Evolutionary conservation across 2,797 vertebrate species (phyloP).

Genomic region (Sus cebifrons): DNA sequence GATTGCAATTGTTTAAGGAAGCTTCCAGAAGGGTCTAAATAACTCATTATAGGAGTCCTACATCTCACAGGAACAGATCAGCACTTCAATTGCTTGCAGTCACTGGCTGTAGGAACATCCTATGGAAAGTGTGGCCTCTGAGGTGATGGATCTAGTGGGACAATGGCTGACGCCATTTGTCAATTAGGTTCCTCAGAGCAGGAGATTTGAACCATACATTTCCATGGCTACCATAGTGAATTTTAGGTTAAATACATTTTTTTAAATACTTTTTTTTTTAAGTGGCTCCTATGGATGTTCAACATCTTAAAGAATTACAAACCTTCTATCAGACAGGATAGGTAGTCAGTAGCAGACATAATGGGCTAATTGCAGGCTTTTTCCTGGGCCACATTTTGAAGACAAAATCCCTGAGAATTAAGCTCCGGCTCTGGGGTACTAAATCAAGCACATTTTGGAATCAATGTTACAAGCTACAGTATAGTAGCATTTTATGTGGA

Average conservation of each 20-base stretch:
- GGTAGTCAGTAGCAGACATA: neutral
- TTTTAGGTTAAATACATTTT: neutral
- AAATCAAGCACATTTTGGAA: slow-evolving; percentile 5
- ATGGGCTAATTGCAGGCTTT: neutral
- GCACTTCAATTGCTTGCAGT: accelerated
- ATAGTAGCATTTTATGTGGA: slow-evolving; percentile 48
- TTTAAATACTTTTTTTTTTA: neutral
- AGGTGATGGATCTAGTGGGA: neutral
- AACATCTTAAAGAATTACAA: slow-evolving; percentile 14
- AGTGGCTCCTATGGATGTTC: neutral
- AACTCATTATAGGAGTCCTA: too few species aligned
- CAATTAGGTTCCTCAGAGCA: neutral
- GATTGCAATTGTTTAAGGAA: neutral
- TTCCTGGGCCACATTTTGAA: neutral
- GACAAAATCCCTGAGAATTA: slow-evolving; percentile 21
- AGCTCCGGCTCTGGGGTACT: neutral
- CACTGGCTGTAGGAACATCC: neutral
- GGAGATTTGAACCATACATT: neutral
- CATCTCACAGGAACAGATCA: neutral
- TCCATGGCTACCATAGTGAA: neutral
- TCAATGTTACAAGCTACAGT: neutral
- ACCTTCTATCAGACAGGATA: neutral
- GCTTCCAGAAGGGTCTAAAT: neutral
- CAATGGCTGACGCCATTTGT: too few species aligned
- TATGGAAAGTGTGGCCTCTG: neutral